A percentile compares a stretch with the other conserved stretches of the same genome.
Evolutionary conservation across 2,888 invertebrate species (phyloP).

Genomic region (Sesia apiformis): DNA sequence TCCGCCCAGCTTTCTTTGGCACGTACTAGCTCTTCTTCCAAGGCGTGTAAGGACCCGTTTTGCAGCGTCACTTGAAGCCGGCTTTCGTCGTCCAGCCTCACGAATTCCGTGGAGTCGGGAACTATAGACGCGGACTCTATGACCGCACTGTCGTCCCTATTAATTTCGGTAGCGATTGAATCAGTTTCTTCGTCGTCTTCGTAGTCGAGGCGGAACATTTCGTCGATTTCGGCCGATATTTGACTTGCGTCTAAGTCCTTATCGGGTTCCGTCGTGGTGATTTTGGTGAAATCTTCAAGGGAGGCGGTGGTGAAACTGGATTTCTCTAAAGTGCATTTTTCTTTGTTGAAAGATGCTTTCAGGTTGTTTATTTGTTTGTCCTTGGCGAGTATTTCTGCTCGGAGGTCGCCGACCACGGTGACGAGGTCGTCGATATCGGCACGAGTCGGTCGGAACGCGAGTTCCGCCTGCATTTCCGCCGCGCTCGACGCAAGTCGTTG

Average conservation of each 20-base stretch:
- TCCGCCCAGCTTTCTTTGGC: slow-evolving; percentile 83
- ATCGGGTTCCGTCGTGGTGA: slow-evolving; percentile 11
- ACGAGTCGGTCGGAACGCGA: slow-evolving; percentile 74
- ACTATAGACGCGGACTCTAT: slow-evolving; percentile 6
- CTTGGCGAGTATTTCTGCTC: slow-evolving; percentile 34
- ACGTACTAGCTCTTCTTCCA: slow-evolving; percentile 82
- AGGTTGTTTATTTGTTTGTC: slow-evolving; percentile 28
- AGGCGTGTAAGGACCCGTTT: slow-evolving; percentile 74
- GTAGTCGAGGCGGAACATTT: slow-evolving; percentile 61
- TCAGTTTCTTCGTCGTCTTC: slow-evolving; percentile 60
- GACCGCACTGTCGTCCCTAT: slow-evolving; percentile 20
- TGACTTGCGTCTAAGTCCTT: slow-evolving; percentile 38
- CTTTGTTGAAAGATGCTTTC: slow-evolving; percentile 14
- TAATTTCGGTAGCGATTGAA: slow-evolving; percentile 51
- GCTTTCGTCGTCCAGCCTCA: slow-evolving; percentile 38
- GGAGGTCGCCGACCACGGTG: slow-evolving; percentile 43
- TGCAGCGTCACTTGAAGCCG: slow-evolving; percentile 45
- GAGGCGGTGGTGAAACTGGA: slow-evolving; percentile 20
- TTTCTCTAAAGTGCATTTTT: slow-evolving; percentile 15
- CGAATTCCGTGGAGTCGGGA: slow-evolving; percentile 20
- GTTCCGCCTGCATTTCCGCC: slow-evolving; percentile 73
- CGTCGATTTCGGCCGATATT: slow-evolving; percentile 61
- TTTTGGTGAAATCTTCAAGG: slow-evolving; percentile 24
- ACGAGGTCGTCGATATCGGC: slow-evolving; percentile 73
- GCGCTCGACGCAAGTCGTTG: slow-evolving; percentile 63